Evolutionary conservation across 2,113 vertebrate genomes (phyloP).

Genomic region (Phodopus roborovskii): DNA sequence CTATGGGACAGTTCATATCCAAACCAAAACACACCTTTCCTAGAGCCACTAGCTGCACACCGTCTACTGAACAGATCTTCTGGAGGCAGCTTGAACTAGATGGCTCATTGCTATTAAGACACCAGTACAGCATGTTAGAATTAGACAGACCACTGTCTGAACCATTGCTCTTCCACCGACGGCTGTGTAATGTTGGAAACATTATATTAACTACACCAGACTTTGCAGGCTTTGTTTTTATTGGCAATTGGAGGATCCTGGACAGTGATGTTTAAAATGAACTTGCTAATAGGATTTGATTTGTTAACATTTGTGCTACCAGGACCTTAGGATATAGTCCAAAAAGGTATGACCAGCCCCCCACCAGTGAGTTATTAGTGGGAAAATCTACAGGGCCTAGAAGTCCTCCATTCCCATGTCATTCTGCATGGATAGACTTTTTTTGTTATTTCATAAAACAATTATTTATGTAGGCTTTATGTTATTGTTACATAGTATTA

Average conservation of each 20-base stretch:
- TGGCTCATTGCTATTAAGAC: neutral
- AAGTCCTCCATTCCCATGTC: neutral
- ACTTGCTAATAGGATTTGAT: neutral
- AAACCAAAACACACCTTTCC: neutral
- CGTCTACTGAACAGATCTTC: accelerated
- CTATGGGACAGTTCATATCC: neutral
- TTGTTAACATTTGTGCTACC: neutral
- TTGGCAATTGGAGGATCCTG: neutral
- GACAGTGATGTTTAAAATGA: neutral
- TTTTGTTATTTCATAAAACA: neutral
- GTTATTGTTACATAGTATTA: neutral
- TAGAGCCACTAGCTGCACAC: neutral
- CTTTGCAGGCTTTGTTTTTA: neutral
- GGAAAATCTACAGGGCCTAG: neutral
- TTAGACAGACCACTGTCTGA: neutral
- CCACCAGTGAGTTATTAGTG: neutral
- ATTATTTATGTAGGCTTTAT: neutral
- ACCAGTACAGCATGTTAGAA: neutral
- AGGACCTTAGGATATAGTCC: neutral
- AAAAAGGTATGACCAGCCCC: neutral
- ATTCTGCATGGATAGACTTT: neutral
- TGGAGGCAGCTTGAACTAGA: neutral
- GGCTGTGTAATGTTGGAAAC: neutral
- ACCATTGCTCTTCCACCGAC: neutral
- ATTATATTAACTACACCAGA: neutral